These are phyloP conservation scores for Microcebus tavaratra DNA, from an alignment of 2,113 vertebrate species.

Conservation along the genomic window DNA sequence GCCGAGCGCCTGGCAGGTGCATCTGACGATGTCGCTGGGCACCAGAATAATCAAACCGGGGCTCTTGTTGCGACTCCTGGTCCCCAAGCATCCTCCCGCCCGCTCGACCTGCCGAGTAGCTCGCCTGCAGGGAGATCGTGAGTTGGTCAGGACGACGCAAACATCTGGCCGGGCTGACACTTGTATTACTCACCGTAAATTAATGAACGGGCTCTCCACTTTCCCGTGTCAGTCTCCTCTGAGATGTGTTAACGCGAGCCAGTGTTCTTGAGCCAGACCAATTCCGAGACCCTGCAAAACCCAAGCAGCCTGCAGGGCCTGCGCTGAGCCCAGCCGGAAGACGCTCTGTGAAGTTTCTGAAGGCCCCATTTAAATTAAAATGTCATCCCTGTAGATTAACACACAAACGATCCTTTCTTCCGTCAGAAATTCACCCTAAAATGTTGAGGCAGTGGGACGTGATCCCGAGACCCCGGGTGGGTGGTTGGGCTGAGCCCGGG, in stretches of 20 bases:
- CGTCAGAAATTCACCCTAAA: neutral
- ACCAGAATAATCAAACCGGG: no score
- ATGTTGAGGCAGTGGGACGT: neutral
- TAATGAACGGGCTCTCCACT: conserved; percentile 55
- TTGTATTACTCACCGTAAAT: conserved; percentile 71
- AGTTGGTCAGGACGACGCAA: conserved; percentile 62
- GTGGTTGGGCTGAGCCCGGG: neutral
- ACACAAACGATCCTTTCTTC: neutral
- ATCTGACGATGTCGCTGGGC: neutral
- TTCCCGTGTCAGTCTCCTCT: conserved; percentile 62
- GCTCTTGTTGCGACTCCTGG: neutral
- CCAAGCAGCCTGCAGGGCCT: neutral
- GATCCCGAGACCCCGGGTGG: neutral
- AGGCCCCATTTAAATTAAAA: conserved; percentile 38
- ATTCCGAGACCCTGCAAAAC: conserved; percentile 24
- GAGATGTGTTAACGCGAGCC: conserved; percentile 53
- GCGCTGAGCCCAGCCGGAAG: neutral
- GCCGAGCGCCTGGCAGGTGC: neutral
- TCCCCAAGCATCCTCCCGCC: conserved; percentile 4
- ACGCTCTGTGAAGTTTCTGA: neutral
- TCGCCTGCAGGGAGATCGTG: conserved; percentile 8
- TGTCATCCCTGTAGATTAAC: conserved; percentile 31
- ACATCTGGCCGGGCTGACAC: conserved; percentile 76
- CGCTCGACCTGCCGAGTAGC: conserved; percentile 26
- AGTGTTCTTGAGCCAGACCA: conserved; percentile 23